Conservation (phyloP, 2,797 vertebrate genomes). For the Vespertilio murinus region DNA sequence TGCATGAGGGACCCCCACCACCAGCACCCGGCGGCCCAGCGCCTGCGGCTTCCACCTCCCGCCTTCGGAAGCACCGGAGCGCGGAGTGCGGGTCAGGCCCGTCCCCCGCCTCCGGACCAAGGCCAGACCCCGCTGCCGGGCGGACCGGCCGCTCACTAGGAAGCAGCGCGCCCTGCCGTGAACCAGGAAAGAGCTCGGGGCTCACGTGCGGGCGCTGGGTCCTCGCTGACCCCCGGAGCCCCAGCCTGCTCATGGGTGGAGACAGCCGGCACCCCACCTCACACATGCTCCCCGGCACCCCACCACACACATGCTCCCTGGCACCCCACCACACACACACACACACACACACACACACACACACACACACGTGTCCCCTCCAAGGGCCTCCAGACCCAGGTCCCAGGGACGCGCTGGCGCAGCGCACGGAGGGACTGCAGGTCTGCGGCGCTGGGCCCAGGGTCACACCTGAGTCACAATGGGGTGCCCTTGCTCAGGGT, state of each 20-base stretch:
- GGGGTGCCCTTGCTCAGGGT: not conserved
- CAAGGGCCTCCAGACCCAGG: not conserved
- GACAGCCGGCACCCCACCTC: not conserved
- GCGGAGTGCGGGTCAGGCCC: not conserved
- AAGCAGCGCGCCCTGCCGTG: not conserved
- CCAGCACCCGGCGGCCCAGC: not conserved
- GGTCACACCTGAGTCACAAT: not conserved
- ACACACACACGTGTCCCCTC: not conserved
- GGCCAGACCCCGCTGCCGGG: too few species aligned
- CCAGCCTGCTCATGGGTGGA: not conserved
- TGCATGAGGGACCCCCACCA: not conserved
- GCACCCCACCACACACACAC: too few species aligned
- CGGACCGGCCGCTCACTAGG: not conserved
- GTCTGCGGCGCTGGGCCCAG: not conserved
- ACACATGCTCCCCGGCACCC: rapidly evolving
- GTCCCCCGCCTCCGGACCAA: not conserved
- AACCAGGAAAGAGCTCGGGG: not conserved
- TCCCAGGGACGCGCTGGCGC: rapidly evolving
- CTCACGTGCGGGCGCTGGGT: not conserved
- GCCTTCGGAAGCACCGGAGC: not conserved
- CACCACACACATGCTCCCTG: too few species aligned
- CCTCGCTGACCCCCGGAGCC: not conserved
- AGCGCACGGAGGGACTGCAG: not conserved
- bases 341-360: too few species aligned
- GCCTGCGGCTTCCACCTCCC: not conserved